Evolutionary conservation across 2,888 invertebrate species (phyloP), one percentile per base, ranked within the genome.

Genomic region (Drosophila niveifrons): DNA sequence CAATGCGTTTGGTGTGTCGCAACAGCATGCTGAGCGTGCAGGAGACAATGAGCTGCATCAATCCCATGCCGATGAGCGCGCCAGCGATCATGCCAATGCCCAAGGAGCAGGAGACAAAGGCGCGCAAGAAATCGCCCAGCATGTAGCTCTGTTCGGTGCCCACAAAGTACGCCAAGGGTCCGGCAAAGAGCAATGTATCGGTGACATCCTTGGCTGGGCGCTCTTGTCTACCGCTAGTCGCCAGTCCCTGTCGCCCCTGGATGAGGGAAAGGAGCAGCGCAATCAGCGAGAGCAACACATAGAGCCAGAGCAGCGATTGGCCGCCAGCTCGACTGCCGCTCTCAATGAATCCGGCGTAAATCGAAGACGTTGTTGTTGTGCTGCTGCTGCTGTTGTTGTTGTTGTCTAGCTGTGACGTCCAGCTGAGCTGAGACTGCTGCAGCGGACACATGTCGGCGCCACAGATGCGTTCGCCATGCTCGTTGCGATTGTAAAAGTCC

Each of bases 101-200:
- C 78, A 96, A 93, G 2, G 96, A 96, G 91, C 97, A 97, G 1
- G 96, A 95, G 13, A 97, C 96, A 89, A 96, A 97, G 86, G 96
- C 96, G 94, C 96, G 95, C 90, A 96, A 95, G 91, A 96, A 97
- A 88, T 96, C 96, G 8, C 96, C 95, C 90, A 96, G 95, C 93
- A 97, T 96, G 91, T 97, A 96, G 77, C 96, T 96, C 93, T 97
- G 97, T 91, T 97, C 96, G 66, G 96, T 94, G 69, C 97, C 97
- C 74, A 97, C 96, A 88, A 96, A 97, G 44, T 96, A 93, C 3
- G 96, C 96, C 92, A 97, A 93, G 0, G 97, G 96, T 0, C 95
- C 95, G 1, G 95, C 95, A 39, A 96, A 94, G 78, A 95, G 93
- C 39, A 96, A 70, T 1, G 92, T 92, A 34, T 92, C 92, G 4